Base-by-base conservation (phyloP, 2,797 vertebrate genomes). In the Decapterus maruadsi region DNA sequence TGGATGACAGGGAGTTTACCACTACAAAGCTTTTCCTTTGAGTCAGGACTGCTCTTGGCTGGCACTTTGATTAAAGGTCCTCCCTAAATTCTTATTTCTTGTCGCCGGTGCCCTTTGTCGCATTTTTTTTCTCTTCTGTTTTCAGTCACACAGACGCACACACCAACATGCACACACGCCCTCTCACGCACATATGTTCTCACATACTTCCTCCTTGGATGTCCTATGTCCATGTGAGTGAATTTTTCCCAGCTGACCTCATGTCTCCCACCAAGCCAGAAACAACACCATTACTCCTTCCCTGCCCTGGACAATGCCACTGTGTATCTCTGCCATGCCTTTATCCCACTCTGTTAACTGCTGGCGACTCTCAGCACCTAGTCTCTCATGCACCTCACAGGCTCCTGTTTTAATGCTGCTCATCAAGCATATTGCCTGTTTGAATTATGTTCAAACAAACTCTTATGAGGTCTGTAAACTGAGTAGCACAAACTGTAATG, bases 171-270 rank as follows among this genome's bases (percentile, higher is more conserved):
- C 58, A 58, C 51, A 20, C 53, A 8, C 10, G 0, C 43, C 13
- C 67, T 34, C 66, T 17, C 56, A 46, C 59, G 58, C 67, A 71
- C 63, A 58, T 63, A 65, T 60, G 42, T 80, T 17, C 50, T 72
- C 78, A 54, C 29, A 31, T 62, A 64, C 75, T 90, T 88, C 84
- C 90, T 90, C 76, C 81, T 83, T 90, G 83, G 86, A 89, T 89
- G 88, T 85, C 80, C 85, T n/a, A 50, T 4, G 79, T 94, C 87
- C 85, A 87, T 91, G 87, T 85, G 85, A 92, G 85, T 77, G 89
- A 65, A 95, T 94, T 90, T 95, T 95, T 95, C 87, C 86, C 65
- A 63, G 82, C 92, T 95, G 94, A 96, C 94, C 87, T 95, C 90
- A 95, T 87, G 90, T 94, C 93, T 93, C 82, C 65, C 54, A 69